These are phyloP conservation scores for Leptinotarsa defecta DNA, from an alignment of 1,140 invertebrate genomes.

Conservation along the genomic window DNA sequence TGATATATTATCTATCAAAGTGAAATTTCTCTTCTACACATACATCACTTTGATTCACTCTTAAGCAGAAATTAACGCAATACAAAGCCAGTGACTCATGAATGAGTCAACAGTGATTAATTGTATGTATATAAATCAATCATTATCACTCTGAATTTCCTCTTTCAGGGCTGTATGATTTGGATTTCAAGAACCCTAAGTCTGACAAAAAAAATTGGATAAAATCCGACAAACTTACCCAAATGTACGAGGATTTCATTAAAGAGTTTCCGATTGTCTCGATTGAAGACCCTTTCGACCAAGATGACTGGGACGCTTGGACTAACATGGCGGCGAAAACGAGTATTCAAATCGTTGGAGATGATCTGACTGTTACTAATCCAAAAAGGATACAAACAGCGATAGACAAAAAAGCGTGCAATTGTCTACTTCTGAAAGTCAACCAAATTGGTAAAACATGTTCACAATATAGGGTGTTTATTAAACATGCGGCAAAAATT, in stretches of 20 bases:
- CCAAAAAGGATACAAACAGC: conserved; percentile 93
- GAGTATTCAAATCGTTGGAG: conserved; percentile 91
- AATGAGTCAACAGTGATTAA: too few species aligned
- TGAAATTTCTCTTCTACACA: too few species aligned
- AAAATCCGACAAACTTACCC: conserved; percentile 79
- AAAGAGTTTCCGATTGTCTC: conserved; percentile 96
- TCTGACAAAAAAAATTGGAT: conserved; percentile 82
- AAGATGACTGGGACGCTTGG: conserved; percentile 98
- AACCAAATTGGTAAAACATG: conserved; percentile 87
- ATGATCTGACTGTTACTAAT: conserved; percentile 94
- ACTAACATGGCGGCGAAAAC: conserved; percentile 77
- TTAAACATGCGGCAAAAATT: too few species aligned
- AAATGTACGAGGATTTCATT: conserved; percentile 90
- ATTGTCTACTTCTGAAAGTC: conserved; percentile 95
- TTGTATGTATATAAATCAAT: background rate
- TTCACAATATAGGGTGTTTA: too few species aligned
- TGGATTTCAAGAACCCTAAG: conserved; percentile 98
- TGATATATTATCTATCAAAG: too few species aligned
- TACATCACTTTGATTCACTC: too few species aligned
- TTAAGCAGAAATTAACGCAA: too few species aligned
- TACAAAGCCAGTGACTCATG: too few species aligned
- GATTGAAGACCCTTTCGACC: conserved; percentile 98
- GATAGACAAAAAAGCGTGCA: conserved; percentile 96
- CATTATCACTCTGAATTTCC: background rate
- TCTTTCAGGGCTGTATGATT: conserved; percentile 75